Evolutionary conservation across 2,888 invertebrate genomes (phyloP).

Genomic region (Drosophila tanythrix): DNA sequence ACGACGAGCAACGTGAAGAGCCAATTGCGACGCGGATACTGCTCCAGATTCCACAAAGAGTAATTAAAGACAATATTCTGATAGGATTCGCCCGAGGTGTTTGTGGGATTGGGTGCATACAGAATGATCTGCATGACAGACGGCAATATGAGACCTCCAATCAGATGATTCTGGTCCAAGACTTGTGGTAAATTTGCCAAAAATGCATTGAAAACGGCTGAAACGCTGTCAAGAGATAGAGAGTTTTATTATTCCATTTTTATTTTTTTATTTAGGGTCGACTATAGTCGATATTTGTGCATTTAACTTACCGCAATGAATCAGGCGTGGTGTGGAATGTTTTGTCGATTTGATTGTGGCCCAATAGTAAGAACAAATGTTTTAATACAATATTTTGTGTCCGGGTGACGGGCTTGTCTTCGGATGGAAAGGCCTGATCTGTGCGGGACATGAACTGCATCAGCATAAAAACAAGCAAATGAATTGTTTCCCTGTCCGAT

Average conservation of each 20-base stretch:
- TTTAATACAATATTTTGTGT: conserved; percentile 94
- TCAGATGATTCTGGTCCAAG: conserved; percentile 97
- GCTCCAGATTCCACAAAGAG: conserved; percentile 94
- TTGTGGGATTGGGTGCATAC: conserved; percentile 92
- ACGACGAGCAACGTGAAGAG: conserved; percentile 96
- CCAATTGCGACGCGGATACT: conserved; percentile 95
- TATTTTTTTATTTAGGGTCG: not conserved
- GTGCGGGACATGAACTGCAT: conserved; percentile 97
- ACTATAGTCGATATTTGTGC: not conserved
- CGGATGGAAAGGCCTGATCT: conserved; percentile 93
- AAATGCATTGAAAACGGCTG: conserved; percentile 98
- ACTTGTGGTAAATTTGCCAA: conserved; percentile 96
- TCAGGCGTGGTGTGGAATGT: conserved; percentile 96
- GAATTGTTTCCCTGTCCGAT: conserved; percentile 97
- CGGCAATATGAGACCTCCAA: conserved; percentile 95
- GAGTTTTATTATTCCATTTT: not conserved
- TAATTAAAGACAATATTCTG: conserved; percentile 88
- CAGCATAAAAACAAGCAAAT: conserved; percentile 96
- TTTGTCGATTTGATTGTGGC: conserved; percentile 96
- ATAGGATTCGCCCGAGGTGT: conserved; percentile 86
- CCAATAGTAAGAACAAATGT: conserved; percentile 95
- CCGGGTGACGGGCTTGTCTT: conserved; percentile 92
- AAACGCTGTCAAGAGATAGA: conserved; percentile 87
- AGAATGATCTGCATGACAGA: conserved; percentile 92
- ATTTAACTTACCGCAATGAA: conserved; percentile 88